Conservation (phyloP, 2,113 vertebrate species). For the Cyprinus carpio region DNA sequence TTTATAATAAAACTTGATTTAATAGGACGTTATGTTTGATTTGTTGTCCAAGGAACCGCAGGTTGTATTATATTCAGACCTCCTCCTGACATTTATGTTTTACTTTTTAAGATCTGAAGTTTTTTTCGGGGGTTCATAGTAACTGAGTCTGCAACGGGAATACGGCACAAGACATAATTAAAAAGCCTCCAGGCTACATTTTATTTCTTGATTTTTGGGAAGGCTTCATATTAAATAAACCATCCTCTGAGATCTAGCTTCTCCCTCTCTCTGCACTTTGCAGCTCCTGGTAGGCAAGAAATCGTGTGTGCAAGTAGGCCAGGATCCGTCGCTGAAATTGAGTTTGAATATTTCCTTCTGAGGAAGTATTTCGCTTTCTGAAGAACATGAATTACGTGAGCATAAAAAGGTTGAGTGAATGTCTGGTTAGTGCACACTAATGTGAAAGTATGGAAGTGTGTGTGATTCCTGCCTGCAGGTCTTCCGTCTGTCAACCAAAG, state of each 20-base stretch:
- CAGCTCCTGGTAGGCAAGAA: slow-evolving; percentile 26
- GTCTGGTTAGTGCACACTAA: slow-evolving; percentile 42
- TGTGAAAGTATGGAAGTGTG: slow-evolving; percentile 16
- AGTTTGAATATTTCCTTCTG: slow-evolving; percentile 30
- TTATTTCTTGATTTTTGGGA: slow-evolving; percentile 56
- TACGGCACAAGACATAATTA: slow-evolving; percentile 52
- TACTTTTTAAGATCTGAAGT: slow-evolving; percentile 8
- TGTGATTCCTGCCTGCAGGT: slow-evolving; percentile 11
- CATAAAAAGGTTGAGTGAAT: slow-evolving; percentile 34
- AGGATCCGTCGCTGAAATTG: slow-evolving; percentile 33
- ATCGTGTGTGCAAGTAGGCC: slow-evolving; percentile 8
- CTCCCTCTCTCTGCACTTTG: slow-evolving; percentile 49
- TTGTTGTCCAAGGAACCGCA: too few relatives aligned
- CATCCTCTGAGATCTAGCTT: slow-evolving; percentile 56
- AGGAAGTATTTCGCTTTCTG: slow-evolving; percentile 21
- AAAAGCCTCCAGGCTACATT: slow-evolving; percentile 48
- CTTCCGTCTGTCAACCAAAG: slow-evolving; percentile 12
- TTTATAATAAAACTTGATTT: too few relatives aligned
- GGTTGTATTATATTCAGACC: background rate
- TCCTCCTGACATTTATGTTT: background rate
- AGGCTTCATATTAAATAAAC: slow-evolving; percentile 63
- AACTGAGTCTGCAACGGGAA: slow-evolving; percentile 35
- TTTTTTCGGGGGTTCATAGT: slow-evolving; percentile 4
- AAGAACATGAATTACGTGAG: slow-evolving; percentile 33
- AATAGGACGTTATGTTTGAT: too few relatives aligned